Conservation (phyloP, 2,113 vertebrate species). For the Cavia porcellus region DNA sequence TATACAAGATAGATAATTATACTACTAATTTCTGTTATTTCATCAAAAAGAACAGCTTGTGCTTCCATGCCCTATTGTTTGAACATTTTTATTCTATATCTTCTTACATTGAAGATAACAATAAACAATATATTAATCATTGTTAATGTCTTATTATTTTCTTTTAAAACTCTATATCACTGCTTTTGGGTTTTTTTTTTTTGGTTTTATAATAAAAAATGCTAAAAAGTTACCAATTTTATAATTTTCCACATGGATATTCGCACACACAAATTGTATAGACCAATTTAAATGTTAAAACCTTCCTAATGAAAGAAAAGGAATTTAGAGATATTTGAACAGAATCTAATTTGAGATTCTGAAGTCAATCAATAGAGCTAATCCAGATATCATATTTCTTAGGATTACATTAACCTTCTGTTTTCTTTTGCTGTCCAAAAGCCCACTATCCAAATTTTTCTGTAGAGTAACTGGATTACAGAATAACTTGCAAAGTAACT, state of each 20-base stretch:
- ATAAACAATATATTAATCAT: too few relatives aligned
- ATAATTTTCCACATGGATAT: background rate
- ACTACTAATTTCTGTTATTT: too few relatives aligned
- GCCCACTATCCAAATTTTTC: background rate
- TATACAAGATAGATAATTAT: too few relatives aligned
- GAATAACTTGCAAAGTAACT: constrained; percentile 57
- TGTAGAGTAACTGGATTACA: constrained; percentile 69
- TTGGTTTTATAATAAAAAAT: too few relatives aligned
- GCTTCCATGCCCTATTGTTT: too few relatives aligned
- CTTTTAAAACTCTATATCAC: too few relatives aligned
- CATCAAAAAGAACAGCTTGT: too few relatives aligned
- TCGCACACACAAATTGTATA: background rate
- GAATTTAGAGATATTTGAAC: constrained; percentile 54
- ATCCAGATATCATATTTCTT: background rate
- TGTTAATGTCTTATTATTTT: too few relatives aligned
- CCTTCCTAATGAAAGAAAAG: constrained; percentile 21
- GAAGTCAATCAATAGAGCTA: constrained; percentile 59
- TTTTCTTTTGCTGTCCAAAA: constrained; percentile 21
- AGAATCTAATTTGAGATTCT: constrained; percentile 35
- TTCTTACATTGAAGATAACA: too few relatives aligned
- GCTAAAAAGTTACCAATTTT: background rate
- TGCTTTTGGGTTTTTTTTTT: too few relatives aligned
- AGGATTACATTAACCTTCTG: background rate
- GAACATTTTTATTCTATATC: too few relatives aligned
- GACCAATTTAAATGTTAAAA: constrained; percentile 56